These are phyloP conservation scores for western clawed frog (Xenopus tropicalis) DNA, from an alignment of 2,113 vertebrate species.

Conservation along the genomic window UCB_Xtro_10.0 CM004449.2:9953001-9953500, in stretches of 20 bases:
- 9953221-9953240: conserved; percentile 96
- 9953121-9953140: conserved; percentile 97
- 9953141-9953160: conserved; percentile 84
- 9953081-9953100: conserved; percentile 98
- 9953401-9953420: conserved; percentile 71
- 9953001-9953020: not conserved
- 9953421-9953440: conserved; percentile 98
- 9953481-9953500: conserved; percentile 53
- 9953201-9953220: conserved; percentile 95
- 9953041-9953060: too few relatives aligned
- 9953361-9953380: too few relatives aligned
- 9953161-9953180: conserved; percentile 92
- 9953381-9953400: not conserved
- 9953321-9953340: too few relatives aligned
- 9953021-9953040: too few relatives aligned
- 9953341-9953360: too few relatives aligned
- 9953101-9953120: conserved; percentile 99
- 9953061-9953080: conserved; percentile 48
- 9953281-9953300: too few relatives aligned
- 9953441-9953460: conserved; percentile 92
- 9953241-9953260: conserved; percentile 63
- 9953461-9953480: conserved; percentile 51
- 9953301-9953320: too few relatives aligned
- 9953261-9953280: not conserved
- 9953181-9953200: conserved; percentile 97